Percentiles rank a stretch among this genome's conserved stretches.
phyloP scores from a whole-genome alignment of 92 coral and sea anemone genomes.

The Palythoa heliodiscus region DNA sequence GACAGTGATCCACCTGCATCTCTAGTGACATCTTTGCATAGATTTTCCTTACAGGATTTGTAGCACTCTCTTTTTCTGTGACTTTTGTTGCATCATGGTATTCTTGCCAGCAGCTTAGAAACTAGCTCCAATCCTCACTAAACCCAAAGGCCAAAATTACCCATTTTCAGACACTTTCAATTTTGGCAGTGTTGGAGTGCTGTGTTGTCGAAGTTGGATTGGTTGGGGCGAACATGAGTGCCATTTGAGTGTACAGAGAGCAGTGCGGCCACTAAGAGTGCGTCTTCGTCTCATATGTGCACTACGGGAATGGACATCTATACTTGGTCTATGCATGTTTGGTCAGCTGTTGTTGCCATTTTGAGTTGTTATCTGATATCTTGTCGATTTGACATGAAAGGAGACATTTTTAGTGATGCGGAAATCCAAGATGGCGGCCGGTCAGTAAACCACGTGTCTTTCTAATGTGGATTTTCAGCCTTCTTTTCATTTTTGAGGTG shows the following conservation, averaged over 20 bases:
- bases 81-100: no score
- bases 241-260: constrained; percentile 36
- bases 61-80: no score
- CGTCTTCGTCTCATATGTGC: constrained; percentile 53
- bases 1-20: constrained; percentile 68
- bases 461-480: constrained; percentile 3
- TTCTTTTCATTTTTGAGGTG: constrained; percentile 5
- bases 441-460: not conserved
- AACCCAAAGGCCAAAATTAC: not conserved
- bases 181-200: constrained; percentile 29
- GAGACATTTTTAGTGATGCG: not conserved
- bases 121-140: constrained; percentile 1
- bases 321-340: constrained; percentile 49
- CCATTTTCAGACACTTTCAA: not conserved
- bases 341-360: not conserved
- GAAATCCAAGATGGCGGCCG: constrained; percentile 15
- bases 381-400: constrained; percentile 6
- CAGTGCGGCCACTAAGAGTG: constrained; percentile 66
- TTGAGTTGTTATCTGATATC: constrained; percentile 4
- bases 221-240: constrained; percentile 4
- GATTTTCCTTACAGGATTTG: no score
- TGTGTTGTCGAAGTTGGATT: constrained; percentile 16
- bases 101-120: not conserved
- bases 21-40: constrained; percentile 61
- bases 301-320: constrained; percentile 53